phyloP scores from a whole-genome alignment of 1,140 invertebrate genomes.

The Cepaea nemoralis region DNA sequence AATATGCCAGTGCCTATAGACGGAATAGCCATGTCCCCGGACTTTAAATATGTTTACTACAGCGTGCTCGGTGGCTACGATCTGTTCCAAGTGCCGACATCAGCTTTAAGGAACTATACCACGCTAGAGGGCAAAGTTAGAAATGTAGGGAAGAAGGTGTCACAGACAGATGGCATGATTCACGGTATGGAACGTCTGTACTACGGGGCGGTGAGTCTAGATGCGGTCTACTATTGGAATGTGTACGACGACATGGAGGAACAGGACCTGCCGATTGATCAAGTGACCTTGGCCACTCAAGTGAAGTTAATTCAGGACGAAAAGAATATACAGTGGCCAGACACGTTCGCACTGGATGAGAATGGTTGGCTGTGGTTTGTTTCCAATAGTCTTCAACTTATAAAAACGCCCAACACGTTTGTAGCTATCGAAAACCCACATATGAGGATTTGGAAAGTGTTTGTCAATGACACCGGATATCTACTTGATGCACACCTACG shows the following conservation, averaged over 20 bases:
- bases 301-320: neutral
- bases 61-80: constrained; percentile 43
- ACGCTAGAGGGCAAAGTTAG: neutral
- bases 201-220: constrained; percentile 42
- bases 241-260: neutral
- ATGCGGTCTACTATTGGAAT: constrained; percentile 41
- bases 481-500: neutral
- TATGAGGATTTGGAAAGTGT: constrained; percentile 6
- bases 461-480: neutral
- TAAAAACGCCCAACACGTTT: neutral
- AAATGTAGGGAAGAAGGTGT: constrained; percentile 42
- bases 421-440: neutral
- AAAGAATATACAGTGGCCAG: constrained; percentile 14
- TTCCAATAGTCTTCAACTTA: constrained; percentile 16
- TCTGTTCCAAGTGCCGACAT: constrained; percentile 44
- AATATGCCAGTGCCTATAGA: constrained; percentile 36
- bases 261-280: neutral
- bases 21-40: constrained; percentile 55
- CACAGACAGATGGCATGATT: constrained; percentile 46
- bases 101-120: constrained; percentile 15
- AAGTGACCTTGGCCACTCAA: constrained; percentile 2
- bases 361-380: constrained; percentile 33
- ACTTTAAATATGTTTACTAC: constrained; percentile 54
- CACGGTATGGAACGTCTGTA: constrained; percentile 46
- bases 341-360: constrained; percentile 15